Conservation (phyloP, 2,888 invertebrate genomes). For the Lepeophtheirus nordmannii region DNA sequence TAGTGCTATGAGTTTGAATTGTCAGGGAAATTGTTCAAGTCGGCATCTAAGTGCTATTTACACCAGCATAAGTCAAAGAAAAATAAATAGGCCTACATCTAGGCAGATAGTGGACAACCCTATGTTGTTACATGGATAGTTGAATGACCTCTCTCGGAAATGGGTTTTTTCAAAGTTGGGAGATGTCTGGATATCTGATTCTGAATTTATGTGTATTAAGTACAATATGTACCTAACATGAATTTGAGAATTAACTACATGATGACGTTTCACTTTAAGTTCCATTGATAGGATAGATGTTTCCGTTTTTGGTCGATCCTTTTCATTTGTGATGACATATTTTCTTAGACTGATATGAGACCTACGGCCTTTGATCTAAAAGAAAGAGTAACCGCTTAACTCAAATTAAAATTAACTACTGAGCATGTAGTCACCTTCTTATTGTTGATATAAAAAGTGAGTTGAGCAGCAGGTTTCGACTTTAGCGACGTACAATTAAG, state of each 20-base stretch:
- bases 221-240: neutral
- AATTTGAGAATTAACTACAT: constrained; percentile 3
- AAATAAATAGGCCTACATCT: too few species aligned
- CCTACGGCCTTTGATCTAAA: neutral
- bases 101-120: too few species aligned
- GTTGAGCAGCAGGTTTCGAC: constrained; percentile 18
- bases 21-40: too few species aligned
- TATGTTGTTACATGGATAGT: too few species aligned
- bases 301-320: neutral
- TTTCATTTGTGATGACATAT: constrained; percentile 8
- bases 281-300: constrained; percentile 16
- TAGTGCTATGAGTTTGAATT: too few species aligned
- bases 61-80: too few species aligned
- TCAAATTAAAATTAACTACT: neutral
- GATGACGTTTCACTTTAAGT: constrained; percentile 1
- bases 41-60: too few species aligned
- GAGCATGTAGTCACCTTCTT: constrained; percentile 8
- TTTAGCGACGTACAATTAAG: constrained; percentile 15
- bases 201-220: too few species aligned
- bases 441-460: constrained; percentile 15
- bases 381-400: neutral
- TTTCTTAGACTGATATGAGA: neutral
- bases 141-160: too few species aligned
- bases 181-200: too few species aligned
- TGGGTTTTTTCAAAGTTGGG: too few species aligned